Evolutionary conservation across 2,797 vertebrate genomes (phyloP).

Genomic region (Periophthalmus magnuspinnatus): DNA sequence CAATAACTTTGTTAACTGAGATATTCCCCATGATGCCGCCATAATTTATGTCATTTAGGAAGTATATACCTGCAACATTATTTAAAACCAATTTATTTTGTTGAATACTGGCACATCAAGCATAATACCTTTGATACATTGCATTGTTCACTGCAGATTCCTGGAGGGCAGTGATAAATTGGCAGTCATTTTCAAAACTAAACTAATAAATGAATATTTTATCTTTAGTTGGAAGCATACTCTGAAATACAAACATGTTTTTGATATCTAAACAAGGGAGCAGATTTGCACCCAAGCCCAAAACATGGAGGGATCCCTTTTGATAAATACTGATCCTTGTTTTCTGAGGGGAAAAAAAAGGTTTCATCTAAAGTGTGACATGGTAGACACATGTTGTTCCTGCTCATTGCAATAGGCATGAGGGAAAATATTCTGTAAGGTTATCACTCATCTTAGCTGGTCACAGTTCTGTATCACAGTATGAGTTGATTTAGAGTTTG

Average conservation of each 20-base stretch:
- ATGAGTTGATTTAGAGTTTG: constrained; percentile 27
- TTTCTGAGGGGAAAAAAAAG: too few species aligned
- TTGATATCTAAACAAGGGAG: too few species aligned
- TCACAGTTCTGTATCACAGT: not conserved
- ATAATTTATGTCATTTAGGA: not conserved
- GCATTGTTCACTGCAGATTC: not conserved
- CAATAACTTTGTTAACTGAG: not conserved
- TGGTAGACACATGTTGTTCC: not conserved
- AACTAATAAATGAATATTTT: not conserved
- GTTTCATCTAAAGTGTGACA: not conserved
- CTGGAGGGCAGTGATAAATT: not conserved
- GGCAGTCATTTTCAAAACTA: not conserved
- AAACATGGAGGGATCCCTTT: too few species aligned
- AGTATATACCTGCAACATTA: not conserved
- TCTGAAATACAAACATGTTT: too few species aligned
- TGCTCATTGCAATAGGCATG: not conserved
- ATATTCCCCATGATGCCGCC: not conserved
- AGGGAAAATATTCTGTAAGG: not conserved
- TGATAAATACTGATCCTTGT: not conserved
- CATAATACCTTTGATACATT: not conserved
- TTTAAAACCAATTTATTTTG: constrained; percentile 3
- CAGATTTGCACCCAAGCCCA: too few species aligned
- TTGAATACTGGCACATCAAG: constrained; percentile 5
- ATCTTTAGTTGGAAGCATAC: too few species aligned
- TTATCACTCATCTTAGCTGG: not conserved